Conservation (phyloP, 2,797 vertebrate species). For the Hozukius guyotensis region DNA sequence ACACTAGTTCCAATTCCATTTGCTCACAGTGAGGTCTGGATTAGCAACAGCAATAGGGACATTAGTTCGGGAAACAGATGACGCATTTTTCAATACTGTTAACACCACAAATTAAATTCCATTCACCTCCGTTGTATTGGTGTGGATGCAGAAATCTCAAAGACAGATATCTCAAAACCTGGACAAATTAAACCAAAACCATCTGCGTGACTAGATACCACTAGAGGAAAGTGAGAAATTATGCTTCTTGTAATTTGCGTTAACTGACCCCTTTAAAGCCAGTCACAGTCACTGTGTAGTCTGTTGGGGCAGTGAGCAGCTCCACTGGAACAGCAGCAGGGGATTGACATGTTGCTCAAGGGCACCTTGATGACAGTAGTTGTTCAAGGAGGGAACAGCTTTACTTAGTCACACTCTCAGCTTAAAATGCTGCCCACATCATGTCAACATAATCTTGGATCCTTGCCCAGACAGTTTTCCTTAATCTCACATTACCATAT, state of each 20-base stretch:
- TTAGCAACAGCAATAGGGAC: not conserved
- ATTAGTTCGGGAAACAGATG: not conserved
- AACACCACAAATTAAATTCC: too few relatives aligned
- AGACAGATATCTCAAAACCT: not conserved
- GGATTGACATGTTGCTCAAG: constrained; percentile 39
- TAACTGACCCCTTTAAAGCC: constrained; percentile 14
- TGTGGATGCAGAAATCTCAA: not conserved
- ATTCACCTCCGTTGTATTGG: not conserved
- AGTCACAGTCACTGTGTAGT: not conserved
- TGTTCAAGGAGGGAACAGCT: constrained; percentile 43
- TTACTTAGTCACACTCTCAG: constrained; percentile 42
- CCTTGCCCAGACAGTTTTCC: constrained; percentile 53
- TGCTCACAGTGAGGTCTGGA: not conserved
- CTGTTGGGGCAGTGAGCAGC: not conserved
- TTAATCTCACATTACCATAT: constrained; percentile 68
- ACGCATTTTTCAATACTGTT: too few relatives aligned
- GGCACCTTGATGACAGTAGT: constrained; percentile 47
- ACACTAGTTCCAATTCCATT: not conserved
- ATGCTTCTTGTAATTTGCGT: not conserved
- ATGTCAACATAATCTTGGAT: constrained; percentile 54
- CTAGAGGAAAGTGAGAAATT: not conserved
- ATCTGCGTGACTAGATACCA: not conserved
- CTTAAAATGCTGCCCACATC: constrained; percentile 51
- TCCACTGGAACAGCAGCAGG: constrained; percentile 5
- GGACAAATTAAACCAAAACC: not conserved